Evolutionary conservation across 1,140 invertebrate genomes (phyloP).

Genomic region (Heliothis virescens): DNA sequence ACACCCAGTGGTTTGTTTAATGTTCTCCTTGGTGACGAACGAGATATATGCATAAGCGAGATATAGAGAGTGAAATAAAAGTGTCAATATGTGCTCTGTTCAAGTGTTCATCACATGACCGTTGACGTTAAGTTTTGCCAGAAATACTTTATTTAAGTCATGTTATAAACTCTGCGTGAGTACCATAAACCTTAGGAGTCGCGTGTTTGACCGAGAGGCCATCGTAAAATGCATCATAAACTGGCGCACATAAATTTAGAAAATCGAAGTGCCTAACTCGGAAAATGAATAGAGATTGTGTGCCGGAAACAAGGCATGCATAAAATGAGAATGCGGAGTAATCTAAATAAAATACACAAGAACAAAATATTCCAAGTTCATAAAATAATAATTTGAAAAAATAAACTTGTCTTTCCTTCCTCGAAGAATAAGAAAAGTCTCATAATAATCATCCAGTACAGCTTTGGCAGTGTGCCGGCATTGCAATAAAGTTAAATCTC

Average conservation of each 20-base stretch:
- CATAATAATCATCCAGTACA: conserved; percentile 72
- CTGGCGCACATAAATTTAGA: conserved; percentile 73
- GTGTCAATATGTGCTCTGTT: neutral
- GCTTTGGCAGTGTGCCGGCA: conserved; percentile 72
- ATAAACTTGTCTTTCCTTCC: conserved; percentile 38
- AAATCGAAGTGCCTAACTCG: conserved; percentile 65
- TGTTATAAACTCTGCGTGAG: conserved; percentile 72
- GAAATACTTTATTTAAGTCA: conserved; percentile 66
- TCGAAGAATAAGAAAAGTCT: conserved; percentile 65
- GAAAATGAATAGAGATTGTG: conserved; percentile 67
- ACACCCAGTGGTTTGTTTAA: conserved; percentile 69
- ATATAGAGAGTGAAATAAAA: conserved; percentile 12
- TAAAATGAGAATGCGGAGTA: conserved; percentile 32
- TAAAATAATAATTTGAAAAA: conserved; percentile 43
- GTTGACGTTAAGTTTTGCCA: conserved; percentile 42
- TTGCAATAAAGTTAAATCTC: conserved; percentile 76
- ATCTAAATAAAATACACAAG: conserved; percentile 35
- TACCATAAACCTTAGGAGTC: conserved; percentile 71
- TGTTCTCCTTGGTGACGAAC: conserved; percentile 58
- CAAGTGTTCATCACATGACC: conserved; percentile 7
- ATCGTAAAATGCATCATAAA: conserved; percentile 80
- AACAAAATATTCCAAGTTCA: conserved; percentile 29
- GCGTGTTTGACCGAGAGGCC: conserved; percentile 77
- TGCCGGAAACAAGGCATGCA: conserved; percentile 49
- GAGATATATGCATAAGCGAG: conserved; percentile 27